Conservation (phyloP, 1,140 invertebrate genomes). For the Cryptotermes secundus region DNA sequence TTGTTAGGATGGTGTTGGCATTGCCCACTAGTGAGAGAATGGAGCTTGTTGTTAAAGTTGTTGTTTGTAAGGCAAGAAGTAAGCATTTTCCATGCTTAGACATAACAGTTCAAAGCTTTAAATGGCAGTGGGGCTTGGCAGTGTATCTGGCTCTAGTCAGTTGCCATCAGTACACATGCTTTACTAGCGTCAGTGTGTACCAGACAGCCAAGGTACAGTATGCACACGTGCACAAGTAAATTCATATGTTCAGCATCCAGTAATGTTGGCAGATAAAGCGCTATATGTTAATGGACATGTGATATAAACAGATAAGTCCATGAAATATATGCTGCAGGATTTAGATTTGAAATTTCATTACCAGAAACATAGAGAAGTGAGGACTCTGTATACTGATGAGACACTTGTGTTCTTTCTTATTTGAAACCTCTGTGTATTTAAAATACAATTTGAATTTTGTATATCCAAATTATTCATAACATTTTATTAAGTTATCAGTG, state of each 20-base stretch:
- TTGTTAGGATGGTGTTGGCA: neutral
- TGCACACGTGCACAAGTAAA: neutral
- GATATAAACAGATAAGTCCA: neutral
- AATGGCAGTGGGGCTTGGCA: neutral
- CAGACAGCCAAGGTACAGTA: neutral
- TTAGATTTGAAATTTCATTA: no score
- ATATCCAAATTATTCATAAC: no score
- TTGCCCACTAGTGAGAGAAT: neutral
- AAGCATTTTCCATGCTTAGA: neutral
- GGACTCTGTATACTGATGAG: no score
- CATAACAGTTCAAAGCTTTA: constrained; percentile 1
- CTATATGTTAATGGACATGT: neutral
- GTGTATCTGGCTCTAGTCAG: neutral
- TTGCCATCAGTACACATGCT: neutral
- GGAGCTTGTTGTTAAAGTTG: constrained; percentile 6
- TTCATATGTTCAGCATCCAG: no score
- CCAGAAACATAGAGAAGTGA: no score
- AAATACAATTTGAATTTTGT: no score
- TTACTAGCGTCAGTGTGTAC: neutral
- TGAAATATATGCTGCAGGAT: no score
- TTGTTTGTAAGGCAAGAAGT: constrained; percentile 16
- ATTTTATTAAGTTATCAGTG: no score
- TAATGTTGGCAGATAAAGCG: no score
- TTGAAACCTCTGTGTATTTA: no score
- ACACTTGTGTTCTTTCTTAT: no score